Evolutionary conservation across 2,888 invertebrate genomes (phyloP), one percentile per base, ranked within the genome.

Genomic region (Watsonalla cultraria): DNA sequence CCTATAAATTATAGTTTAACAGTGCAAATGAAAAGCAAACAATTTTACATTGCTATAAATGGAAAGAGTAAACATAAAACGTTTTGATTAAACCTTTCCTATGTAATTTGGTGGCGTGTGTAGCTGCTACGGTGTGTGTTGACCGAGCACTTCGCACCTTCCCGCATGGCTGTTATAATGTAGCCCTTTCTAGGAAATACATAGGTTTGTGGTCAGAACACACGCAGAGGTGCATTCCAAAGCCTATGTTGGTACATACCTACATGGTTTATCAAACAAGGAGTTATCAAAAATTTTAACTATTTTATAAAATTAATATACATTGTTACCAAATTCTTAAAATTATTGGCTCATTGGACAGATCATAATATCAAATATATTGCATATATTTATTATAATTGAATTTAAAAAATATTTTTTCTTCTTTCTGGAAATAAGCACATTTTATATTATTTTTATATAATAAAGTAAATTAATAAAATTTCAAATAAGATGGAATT

Each of bases 71-170:
- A 77, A 80, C 75, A 78, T 62, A 63, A 72, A 70, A 68, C 70
- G 70, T 73, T 76, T 80, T 79, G 73, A 80, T 82, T 74, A 73
- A 73, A 70, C 73, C 73, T 73, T 80, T 77, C 78, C 69, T 75
- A 72, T 74, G 76, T 80, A 76, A 78, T 78, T 77, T 76, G 76
- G 66, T 67, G 68, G 80, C 73, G 78, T 74, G 76, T 77, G 80
- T 76, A 75, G 73, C 59, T 66, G 72, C 63, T 68, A 63, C 65
- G 70, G 76, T 70, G 71, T 67, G 5, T 86, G 75, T 88, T 86
- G 80, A 83, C 86, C 67, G 60, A 83, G 74, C 82, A 86, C 86
- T 89, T 89, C 69, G 82, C 88, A 87, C 86, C 84, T 86, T 70
- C 68, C 68, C 65, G 72, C 70, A 69, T 68, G 68, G 68, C 70